Percentiles rank a stretch among this genome's conserved stretches.
phyloP scores from a whole-genome alignment of 2,888 invertebrate genomes.

The Parnassius apollo region DNA sequence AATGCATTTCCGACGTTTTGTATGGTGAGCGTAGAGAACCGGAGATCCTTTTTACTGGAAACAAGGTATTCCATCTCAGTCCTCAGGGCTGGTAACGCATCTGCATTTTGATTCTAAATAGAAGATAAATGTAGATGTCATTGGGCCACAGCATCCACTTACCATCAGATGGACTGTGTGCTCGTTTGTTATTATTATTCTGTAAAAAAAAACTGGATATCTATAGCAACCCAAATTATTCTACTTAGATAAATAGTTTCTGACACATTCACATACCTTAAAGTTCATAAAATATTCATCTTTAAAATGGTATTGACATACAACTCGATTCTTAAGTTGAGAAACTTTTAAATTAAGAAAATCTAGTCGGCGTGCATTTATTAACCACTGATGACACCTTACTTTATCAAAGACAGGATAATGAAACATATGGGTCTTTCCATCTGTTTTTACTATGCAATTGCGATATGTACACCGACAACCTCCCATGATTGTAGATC shows the following conservation, averaged over 20 bases:
- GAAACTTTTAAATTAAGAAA: slow-evolving; percentile 78
- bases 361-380: slow-evolving; percentile 75
- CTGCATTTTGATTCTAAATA: too few species aligned
- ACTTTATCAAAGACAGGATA: slow-evolving; percentile 82
- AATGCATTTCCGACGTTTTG: too few species aligned
- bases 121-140: too few species aligned
- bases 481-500: slow-evolving; percentile 74
- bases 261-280: slow-evolving; percentile 50
- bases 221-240: too few species aligned
- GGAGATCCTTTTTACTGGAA: too few species aligned
- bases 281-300: slow-evolving; percentile 77
- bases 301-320: slow-evolving; percentile 82
- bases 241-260: not conserved
- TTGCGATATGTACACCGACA: slow-evolving; percentile 81
- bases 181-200: too few species aligned
- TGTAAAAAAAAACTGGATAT: too few species aligned
- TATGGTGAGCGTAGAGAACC: too few species aligned
- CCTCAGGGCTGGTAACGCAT: too few species aligned
- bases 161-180: too few species aligned
- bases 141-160: too few species aligned
- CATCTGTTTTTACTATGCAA: slow-evolving; percentile 74
- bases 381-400: slow-evolving; percentile 81
- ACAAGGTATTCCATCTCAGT: too few species aligned
- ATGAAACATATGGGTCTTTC: slow-evolving; percentile 82
- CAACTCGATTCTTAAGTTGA: slow-evolving; percentile 81